A percentile compares a stretch with the other conserved stretches of the same genome.
These are phyloP conservation scores for Rhabdophis nuchalis DNA, from an alignment of 2,797 vertebrate genomes.

Conservation along the genomic window DNA sequence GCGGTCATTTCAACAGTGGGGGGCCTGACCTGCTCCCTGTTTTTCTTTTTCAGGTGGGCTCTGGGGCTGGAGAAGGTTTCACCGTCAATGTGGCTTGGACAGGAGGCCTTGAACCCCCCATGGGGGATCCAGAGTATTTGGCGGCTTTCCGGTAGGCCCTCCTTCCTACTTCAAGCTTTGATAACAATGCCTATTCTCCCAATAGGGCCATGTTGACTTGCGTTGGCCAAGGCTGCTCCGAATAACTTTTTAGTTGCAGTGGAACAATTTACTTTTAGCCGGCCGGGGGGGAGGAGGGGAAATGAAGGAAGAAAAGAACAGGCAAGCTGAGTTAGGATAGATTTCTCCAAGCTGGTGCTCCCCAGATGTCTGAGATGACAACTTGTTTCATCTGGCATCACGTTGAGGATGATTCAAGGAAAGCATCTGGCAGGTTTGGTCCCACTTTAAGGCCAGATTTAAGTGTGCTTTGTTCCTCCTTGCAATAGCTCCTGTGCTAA, in stretches of 20 bases:
- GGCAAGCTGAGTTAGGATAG: not conserved
- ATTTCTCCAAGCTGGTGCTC: not conserved
- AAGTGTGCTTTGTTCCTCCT: not conserved
- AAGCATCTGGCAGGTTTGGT: not conserved
- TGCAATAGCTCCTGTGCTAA: not conserved
- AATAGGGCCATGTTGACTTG: not conserved
- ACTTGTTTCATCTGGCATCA: not conserved
- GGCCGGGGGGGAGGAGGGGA: too few relatives aligned
- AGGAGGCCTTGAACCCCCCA: conserved; percentile 92
- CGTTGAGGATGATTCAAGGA: not conserved
- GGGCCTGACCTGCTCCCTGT: not conserved
- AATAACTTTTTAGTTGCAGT: not conserved
- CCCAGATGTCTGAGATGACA: not conserved
- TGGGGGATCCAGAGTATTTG: conserved; percentile 93
- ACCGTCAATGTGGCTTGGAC: conserved; percentile 93
- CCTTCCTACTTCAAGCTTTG: not conserved
- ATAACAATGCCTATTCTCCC: not conserved
- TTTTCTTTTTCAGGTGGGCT: conserved; percentile 78
- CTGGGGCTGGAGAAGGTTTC: conserved; percentile 86
- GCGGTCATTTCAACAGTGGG: not conserved
- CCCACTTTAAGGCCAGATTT: not conserved
- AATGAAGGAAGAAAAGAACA: not conserved
- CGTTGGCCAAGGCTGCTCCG: not conserved
- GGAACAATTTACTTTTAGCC: not conserved
- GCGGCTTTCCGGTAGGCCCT: conserved; percentile 86